Conservation (phyloP, 2,888 invertebrate genomes). For the Mallateleia sp. region DNA sequence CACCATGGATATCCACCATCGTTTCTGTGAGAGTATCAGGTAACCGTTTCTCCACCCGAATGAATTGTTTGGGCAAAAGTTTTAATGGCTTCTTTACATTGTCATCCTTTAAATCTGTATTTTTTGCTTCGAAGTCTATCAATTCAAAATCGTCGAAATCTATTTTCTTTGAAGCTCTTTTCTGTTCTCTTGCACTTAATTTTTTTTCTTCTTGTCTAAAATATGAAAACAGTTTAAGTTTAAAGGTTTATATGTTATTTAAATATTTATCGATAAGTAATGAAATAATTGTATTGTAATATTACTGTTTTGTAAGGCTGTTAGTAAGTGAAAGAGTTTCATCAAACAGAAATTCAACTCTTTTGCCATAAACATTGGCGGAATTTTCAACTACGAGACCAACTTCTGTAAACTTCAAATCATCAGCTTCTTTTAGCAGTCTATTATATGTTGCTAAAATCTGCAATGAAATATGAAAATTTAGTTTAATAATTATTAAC, state of each 20-base stretch:
- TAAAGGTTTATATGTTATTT: too few species aligned
- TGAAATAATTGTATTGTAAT: too few species aligned
- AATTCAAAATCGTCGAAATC: constrained; percentile 85
- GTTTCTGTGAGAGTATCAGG: constrained; percentile 78
- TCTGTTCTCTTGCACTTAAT: constrained; percentile 61
- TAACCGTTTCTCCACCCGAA: constrained; percentile 84
- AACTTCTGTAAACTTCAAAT: too few species aligned
- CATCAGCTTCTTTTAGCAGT: too few species aligned
- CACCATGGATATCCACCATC: constrained; percentile 83
- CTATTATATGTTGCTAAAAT: too few species aligned
- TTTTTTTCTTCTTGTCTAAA: constrained; percentile 77
- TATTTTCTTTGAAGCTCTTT: constrained; percentile 78
- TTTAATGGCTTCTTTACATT: constrained; percentile 81
- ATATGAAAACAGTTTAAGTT: constrained; percentile 1
- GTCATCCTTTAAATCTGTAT: constrained; percentile 83
- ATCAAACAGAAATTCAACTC: constrained; percentile 92
- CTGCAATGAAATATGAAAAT: too few species aligned
- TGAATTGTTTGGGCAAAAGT: constrained; percentile 85
- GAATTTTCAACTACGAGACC: too few species aligned
- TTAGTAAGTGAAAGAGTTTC: constrained; percentile 89
- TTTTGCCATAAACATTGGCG: constrained; percentile 93
- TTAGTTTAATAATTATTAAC: too few species aligned
- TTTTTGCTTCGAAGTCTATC: constrained; percentile 83
- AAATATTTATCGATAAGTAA: too few species aligned
- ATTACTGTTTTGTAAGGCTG: constrained; percentile 60